These are phyloP conservation scores for Chrysina gloriosa DNA, from an alignment of 2,888 invertebrate genomes.

Conservation along the genomic window DNA sequence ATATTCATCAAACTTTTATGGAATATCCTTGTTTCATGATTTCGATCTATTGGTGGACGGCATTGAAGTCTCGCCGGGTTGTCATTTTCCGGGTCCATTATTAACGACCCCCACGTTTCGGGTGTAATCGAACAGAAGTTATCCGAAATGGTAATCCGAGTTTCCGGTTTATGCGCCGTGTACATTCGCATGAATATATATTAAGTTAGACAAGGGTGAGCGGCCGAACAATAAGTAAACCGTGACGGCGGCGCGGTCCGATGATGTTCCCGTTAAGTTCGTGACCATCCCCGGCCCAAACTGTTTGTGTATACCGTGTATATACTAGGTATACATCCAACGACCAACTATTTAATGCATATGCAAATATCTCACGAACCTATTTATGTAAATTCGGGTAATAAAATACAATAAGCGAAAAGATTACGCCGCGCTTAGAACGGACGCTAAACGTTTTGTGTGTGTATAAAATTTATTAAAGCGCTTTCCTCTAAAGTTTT, in stretches of 20 bases:
- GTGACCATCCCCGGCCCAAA: no score
- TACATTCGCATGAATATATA: conserved; percentile 8
- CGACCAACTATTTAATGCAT: conserved; percentile 11
- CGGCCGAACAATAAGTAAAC: neutral
- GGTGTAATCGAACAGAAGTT: conserved; percentile 21
- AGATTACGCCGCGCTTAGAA: no score
- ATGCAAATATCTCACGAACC: conserved; percentile 3
- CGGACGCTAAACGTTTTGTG: no score
- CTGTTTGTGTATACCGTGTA: conserved; percentile 15
- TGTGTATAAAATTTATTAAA: no score
- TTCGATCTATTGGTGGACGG: no score
- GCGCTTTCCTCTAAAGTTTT: no score
- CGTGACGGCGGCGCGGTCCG: no score
- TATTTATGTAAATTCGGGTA: conserved; percentile 9
- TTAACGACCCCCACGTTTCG: neutral
- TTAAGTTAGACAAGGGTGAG: neutral
- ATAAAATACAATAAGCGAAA: neutral
- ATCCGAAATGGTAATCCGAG: conserved; percentile 3
- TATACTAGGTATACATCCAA: conserved; percentile 2
- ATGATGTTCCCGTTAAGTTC: neutral
- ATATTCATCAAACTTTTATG: no score
- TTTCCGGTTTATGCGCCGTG: neutral
- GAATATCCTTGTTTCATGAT: no score
- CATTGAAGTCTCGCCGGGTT: no score
- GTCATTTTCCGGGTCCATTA: conserved; percentile 8